phyloP scores from a whole-genome alignment of 35 echinoderm and acorn worm species.

The Apostichopus californicus region DNA sequence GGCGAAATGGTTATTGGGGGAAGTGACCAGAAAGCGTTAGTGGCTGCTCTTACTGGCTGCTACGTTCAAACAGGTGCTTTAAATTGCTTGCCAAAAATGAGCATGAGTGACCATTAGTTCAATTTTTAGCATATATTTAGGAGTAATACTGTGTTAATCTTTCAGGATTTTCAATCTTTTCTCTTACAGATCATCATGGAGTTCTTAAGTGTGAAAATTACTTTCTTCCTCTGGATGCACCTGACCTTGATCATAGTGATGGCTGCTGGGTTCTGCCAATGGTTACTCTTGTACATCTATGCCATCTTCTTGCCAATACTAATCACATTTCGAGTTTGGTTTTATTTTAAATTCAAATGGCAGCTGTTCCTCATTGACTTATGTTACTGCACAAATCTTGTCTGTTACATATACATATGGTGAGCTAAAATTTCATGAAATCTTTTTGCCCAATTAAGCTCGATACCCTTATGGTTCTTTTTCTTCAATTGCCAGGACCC shows the following conservation, averaged over 20 bases:
- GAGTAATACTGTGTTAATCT: too few species aligned
- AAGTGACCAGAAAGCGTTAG: too few species aligned
- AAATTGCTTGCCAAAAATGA: too few species aligned
- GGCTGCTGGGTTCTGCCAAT: not conserved
- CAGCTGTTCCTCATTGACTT: slow-evolving; percentile 31
- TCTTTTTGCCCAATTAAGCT: too few species aligned
- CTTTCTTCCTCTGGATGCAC: slow-evolving; percentile 1
- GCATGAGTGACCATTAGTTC: too few species aligned
- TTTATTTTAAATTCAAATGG: slow-evolving; percentile 27
- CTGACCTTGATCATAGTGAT: not conserved
- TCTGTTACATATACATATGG: slow-evolving; percentile 8
- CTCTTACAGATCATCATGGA: slow-evolving; percentile 14
- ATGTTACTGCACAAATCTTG: slow-evolving; percentile 7
- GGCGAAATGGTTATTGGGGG: too few species aligned
- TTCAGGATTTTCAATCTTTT: not conserved
- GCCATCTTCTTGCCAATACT: not conserved
- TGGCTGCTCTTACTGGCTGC: too few species aligned
- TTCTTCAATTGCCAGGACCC: too few species aligned
- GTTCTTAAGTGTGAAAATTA: slow-evolving; percentile 3
- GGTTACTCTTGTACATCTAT: not conserved
- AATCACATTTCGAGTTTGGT: not conserved
- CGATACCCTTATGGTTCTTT: too few species aligned
- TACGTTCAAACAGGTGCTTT: too few species aligned
- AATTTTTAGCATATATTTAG: too few species aligned
- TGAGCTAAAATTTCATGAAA: not conserved